These are phyloP conservation scores for Dolichallabes microphthalmus DNA, from an alignment of 2,113 vertebrate genomes.

Conservation along the genomic window DNA sequence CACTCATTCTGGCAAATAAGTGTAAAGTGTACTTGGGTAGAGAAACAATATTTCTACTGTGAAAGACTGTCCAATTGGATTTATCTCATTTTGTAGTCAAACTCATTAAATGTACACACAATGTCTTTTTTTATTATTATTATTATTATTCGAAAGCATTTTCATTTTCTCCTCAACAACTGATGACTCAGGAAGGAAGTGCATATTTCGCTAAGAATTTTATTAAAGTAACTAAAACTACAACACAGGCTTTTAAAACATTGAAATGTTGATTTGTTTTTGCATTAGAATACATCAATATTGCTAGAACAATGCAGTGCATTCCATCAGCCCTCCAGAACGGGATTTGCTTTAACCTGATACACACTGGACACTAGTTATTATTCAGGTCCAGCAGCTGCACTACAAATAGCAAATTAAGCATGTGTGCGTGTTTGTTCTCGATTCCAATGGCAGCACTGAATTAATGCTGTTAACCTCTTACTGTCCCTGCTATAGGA, in stretches of 20 bases:
- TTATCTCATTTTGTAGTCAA: too few relatives aligned
- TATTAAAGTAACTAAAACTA: neutral
- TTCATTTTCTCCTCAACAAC: neutral
- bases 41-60: too few relatives aligned
- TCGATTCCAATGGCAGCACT: neutral
- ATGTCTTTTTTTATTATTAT: too few relatives aligned
- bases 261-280: neutral
- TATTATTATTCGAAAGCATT: too few relatives aligned
- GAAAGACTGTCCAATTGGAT: too few relatives aligned
- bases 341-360: neutral
- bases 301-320: neutral
- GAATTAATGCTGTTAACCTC: neutral
- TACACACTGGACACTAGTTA: slow-evolving; percentile 8
- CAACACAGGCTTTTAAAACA: neutral
- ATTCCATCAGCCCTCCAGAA: neutral
- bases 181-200: neutral
- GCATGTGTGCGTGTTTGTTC: neutral
- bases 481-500: neutral
- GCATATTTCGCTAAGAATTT: neutral
- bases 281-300: neutral
- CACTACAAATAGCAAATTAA: neutral
- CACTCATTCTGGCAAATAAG: too few relatives aligned
- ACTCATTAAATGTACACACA: too few relatives aligned
- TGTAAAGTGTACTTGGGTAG: too few relatives aligned
- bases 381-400: slow-evolving; percentile 10